Evolutionary conservation across 2,113 vertebrate genomes (phyloP), one percentile per base, ranked within the genome.

Genomic region (Protobothrops flavoviridis): DNA sequence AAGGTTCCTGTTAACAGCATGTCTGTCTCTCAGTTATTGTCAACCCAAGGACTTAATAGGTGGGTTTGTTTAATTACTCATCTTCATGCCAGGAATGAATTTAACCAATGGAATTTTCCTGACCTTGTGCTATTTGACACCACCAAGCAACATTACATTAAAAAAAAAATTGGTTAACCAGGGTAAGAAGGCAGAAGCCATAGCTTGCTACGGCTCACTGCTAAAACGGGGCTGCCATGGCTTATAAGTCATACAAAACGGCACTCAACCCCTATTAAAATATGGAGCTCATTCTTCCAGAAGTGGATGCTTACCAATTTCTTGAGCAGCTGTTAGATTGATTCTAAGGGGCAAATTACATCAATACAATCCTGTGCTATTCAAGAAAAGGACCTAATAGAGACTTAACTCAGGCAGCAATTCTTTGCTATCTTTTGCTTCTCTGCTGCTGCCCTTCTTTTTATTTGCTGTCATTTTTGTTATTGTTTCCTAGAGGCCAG

Each of bases 351-450:
- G 6, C 89, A 90, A 45, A 48, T 69, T 59, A 17, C 24, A 81
- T 29, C 69, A 33, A 21, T 85, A 15, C 50, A 89, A 21, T 0
- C 0, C 39, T 94, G 50, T 23, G 50, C 85, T 52, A 5, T 50
- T 23, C 92, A 95, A 29, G 94, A 95, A 93, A 93, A 95, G 95
- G 43, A 4, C 15, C n/a, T 94, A 92, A 93, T 0, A 69, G 56
- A 21, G 90, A 92, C 90, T 91, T 64, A 17, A 10, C 43, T 96
- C 94, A 20, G 88, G 94, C 93, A 93, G 33, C 91, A 93, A 94
- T 93, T 94, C 7, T 94, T 48, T 69, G 91, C 17, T 55, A 17
- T 5, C 33, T 24, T 90, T 52, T 13, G 52, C 0, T 39, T 43
- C 23, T 12, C 33, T 89, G 5, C 20, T 11, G 3, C 88, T 88